Evolutionary conservation across 2,113 vertebrate genomes (phyloP).

Genomic region (Sander vitreus): DNA sequence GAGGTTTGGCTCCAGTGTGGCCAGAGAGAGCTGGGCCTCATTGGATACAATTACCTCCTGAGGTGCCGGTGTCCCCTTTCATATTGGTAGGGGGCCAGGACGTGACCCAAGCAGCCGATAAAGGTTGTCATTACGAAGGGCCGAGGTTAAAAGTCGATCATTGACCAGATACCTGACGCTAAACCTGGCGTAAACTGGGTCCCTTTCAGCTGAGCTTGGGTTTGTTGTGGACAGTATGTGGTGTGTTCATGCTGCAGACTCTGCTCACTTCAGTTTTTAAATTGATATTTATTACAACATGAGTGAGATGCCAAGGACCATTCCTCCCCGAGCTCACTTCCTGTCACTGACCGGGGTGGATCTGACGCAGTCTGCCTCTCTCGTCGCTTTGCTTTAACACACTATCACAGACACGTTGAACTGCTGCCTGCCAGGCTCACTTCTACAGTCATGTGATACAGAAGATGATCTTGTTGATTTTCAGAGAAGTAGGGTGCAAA

Average conservation of each 20-base stretch:
- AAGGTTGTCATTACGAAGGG: background rate
- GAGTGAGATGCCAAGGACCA: background rate
- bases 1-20: constrained; percentile 19
- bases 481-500: constrained; percentile 38
- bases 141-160: constrained; percentile 34
- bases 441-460: constrained; percentile 9
- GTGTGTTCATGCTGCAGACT: background rate
- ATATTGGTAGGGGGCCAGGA: constrained; percentile 29
- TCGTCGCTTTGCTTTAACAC: constrained; percentile 31
- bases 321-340: background rate
- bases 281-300: constrained; percentile 17
- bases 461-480: constrained; percentile 43
- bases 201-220: background rate
- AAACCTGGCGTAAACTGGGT: background rate
- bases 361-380: constrained; percentile 4
- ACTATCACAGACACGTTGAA: constrained; percentile 14
- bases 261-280: background rate
- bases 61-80: constrained; percentile 69
- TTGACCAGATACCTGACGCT: constrained; percentile 20
- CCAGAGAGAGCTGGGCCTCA: constrained; percentile 23
- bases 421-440: background rate
- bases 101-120: constrained; percentile 28
- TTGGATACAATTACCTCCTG: constrained; percentile 63
- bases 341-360: constrained; percentile 1
- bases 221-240: background rate